Evolutionary conservation across 2,888 invertebrate genomes (phyloP).

Genomic region (Clunio marinus): DNA sequence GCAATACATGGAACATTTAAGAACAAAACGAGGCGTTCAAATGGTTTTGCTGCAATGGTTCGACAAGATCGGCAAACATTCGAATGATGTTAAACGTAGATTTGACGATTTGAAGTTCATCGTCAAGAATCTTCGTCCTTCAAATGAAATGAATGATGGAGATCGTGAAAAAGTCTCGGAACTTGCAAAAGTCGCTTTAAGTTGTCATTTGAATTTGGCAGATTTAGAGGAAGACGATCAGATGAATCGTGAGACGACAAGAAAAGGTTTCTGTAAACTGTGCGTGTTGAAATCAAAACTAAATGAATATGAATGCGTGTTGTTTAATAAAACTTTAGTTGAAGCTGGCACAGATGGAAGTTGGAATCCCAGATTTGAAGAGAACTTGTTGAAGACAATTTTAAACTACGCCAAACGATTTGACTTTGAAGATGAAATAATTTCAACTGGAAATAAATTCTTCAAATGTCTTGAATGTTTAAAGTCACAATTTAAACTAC

Average conservation of each 20-base stretch:
- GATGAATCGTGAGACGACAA: neutral
- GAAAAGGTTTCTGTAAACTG: constrained; percentile 47
- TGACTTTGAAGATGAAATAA: constrained; percentile 43
- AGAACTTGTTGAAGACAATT: constrained; percentile 56
- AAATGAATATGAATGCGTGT: constrained; percentile 54
- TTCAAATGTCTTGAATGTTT: constrained; percentile 57
- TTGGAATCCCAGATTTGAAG: constrained; percentile 60
- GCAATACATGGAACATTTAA: neutral
- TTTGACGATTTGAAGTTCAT: constrained; percentile 45
- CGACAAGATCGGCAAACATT: constrained; percentile 42
- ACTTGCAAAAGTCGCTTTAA: constrained; percentile 46
- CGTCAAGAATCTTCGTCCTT: constrained; percentile 43
- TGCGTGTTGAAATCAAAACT: constrained; percentile 52
- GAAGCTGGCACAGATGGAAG: constrained; percentile 55
- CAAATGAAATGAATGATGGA: constrained; percentile 42
- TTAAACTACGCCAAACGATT: constrained; percentile 46
- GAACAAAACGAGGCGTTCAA: constrained; percentile 41
- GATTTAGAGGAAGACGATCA: constrained; percentile 4
- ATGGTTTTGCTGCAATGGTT: constrained; percentile 45
- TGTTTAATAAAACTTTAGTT: constrained; percentile 54
- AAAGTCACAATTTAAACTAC: constrained; percentile 63
- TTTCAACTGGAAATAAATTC: constrained; percentile 55
- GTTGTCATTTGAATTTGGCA: constrained; percentile 48
- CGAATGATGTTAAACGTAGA: constrained; percentile 41
- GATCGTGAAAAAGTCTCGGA: constrained; percentile 42